phyloP scores from a whole-genome alignment of 2,888 invertebrate genomes.

The Phortica magna region DNA sequence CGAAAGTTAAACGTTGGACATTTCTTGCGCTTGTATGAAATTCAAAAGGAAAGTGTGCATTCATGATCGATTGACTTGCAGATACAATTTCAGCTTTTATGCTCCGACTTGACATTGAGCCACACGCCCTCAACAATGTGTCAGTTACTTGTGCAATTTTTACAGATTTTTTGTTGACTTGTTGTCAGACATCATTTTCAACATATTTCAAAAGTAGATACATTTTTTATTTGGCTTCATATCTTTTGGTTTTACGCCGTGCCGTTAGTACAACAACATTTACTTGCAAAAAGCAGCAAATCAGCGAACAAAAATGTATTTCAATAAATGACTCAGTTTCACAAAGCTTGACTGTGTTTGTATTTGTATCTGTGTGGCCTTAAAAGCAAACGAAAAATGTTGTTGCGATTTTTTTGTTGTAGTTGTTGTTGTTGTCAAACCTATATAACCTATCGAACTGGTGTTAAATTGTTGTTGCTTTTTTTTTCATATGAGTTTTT shows the following conservation, averaged over 20 bases:
- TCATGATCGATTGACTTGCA: not conserved
- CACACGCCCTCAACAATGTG: not conserved
- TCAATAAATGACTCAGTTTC: conserved; percentile 33
- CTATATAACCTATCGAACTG: conserved; percentile 23
- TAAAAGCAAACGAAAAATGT: conserved; percentile 41
- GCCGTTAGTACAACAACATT: not conserved
- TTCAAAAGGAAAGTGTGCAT: not conserved
- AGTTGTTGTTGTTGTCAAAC: not conserved
- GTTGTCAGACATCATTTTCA: not conserved
- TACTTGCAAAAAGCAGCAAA: not conserved
- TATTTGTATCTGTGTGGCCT: conserved; percentile 43
- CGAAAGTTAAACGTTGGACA: conserved; percentile 1
- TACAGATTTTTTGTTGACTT: not conserved
- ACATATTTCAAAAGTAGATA: conserved; percentile 7
- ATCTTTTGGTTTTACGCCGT: not conserved
- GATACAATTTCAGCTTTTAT: not conserved
- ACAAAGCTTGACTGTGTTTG: conserved; percentile 37
- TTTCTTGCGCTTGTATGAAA: not conserved
- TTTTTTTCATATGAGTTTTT: conserved; percentile 32
- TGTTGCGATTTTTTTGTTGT: conserved; percentile 36
- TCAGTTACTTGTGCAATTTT: too few relatives aligned
- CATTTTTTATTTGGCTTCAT: not conserved
- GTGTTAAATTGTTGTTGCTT: conserved; percentile 29
- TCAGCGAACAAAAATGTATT: not conserved
- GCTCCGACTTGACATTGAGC: not conserved